Percentiles rank a stretch among this genome's conserved stretches.
These are phyloP conservation scores for Heteractis magnifica DNA, from an alignment of 92 coral and sea anemone genomes.

Conservation along the genomic window DNA sequence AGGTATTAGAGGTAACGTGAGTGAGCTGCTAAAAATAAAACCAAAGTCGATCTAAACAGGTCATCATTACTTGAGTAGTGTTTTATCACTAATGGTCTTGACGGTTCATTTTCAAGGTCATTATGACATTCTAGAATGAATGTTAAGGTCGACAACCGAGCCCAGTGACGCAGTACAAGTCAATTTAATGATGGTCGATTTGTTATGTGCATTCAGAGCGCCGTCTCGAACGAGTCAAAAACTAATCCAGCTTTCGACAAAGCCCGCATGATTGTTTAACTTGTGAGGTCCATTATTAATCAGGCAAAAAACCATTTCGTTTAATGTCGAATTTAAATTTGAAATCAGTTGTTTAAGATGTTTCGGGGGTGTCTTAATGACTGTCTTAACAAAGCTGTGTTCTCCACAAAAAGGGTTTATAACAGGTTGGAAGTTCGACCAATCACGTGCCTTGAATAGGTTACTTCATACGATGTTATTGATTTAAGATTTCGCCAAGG, in stretches of 20 bases:
- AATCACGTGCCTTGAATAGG: constrained; percentile 14
- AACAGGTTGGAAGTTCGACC: constrained; percentile 39
- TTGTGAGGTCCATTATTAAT: neutral
- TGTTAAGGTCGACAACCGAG: neutral
- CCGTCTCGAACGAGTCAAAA: constrained; percentile 5
- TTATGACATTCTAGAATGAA: constrained; percentile 5
- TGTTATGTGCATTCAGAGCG: neutral
- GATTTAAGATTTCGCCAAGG: constrained; percentile 25
- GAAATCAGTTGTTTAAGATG: constrained; percentile 8
- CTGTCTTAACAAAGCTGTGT: constrained; percentile 19
- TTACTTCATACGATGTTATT: constrained; percentile 14
- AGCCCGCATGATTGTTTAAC: neutral
- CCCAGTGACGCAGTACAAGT: neutral
- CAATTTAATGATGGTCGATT: constrained; percentile 8
- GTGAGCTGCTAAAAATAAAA: neutral
- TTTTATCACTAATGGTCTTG: neutral
- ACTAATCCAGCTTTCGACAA: neutral
- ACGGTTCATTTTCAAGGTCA: constrained; percentile 13
- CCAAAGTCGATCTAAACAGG: neutral
- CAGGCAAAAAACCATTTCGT: neutral
- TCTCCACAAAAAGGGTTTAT: constrained; percentile 24
- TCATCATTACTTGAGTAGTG: neutral
- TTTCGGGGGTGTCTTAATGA: constrained; percentile 3
- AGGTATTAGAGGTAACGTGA: neutral
- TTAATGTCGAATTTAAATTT: neutral